Base-by-base conservation (phyloP, 2,797 vertebrate genomes). In the Oryzias sinensis region DNA sequence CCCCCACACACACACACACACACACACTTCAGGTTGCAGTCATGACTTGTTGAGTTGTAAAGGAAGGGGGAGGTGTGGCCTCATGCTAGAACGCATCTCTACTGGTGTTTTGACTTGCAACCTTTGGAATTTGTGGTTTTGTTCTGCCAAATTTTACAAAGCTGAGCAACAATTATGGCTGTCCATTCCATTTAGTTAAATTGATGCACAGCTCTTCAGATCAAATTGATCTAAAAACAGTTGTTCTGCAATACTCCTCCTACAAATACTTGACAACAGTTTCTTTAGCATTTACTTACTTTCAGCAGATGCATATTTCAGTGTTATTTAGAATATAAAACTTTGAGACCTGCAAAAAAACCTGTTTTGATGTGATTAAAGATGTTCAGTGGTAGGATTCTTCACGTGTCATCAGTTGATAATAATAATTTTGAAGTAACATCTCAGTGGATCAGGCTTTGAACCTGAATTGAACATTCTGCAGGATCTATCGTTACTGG, bases 71-170 rank as follows among this genome's bases (percentile, higher is more conserved):
- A 51, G 15, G 24, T 6, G 50, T 61, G 41, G 55, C 52, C 71
- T 72, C 43, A 57, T 76, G 73, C 77, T 40, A 62, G 49, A 82
- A 56, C 22, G 46, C 61, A 73, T 77, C 37, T 14, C 66, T 54
- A 42, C 62, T 74, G 67, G 44, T 70, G 74, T 83, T 87, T 79
- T 74, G 74, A 82, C 80, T 79, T 62, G 72, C 68, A 70, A 59
- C 79, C 76, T 76, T 66, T 77, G 76, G 78, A 81, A 87, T 89
- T 76, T 78, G 61, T 66, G 66, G 70, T 60, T 67, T 67, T 83
- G 41, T 70, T 66, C 70, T 75, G 70, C 78, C 73, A 70, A 53
- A 44, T 22, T 62, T 71, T 67, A 74, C 74, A 71, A 76, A 80
- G 54, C 57, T 11, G 65, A 62, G 73, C 72, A 53, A 64, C 68